Evolutionary conservation across 2,888 invertebrate species (phyloP), one percentile per base, ranked within the genome.

Genomic region (Mythimna impura): DNA sequence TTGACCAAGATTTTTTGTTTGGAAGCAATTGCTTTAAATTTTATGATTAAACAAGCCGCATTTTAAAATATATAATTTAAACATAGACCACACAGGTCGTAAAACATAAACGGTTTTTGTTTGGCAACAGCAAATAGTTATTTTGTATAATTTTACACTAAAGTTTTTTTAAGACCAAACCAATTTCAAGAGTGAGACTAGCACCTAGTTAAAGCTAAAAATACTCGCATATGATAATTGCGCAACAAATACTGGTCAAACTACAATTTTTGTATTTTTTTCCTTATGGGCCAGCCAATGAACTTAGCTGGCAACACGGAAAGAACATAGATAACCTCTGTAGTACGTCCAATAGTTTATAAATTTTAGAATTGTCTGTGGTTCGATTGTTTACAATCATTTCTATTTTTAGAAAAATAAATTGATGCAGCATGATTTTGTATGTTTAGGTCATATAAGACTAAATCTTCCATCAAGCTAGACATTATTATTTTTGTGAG

Each of bases 221-320:
- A 74, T 81, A 80, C 55, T 30, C 30, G 52, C 52, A 66, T 52
- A 63, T 67, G 67, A 67, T 81, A 71, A 80, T 81, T 67, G 50
- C 61, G 58, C 67, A 66, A 78, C 69, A 61, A 55, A 64, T 73
- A 73, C 69, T 78, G 78, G 80, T 58, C 60, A 73, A 40, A 78
- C 77, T 70, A 70, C 54, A 61, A 40, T 78, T 78, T 69, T 80
- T 47, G 47, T 69, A 50, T 55, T 50, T 57, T 80, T 81, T 81
- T 81, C 70, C 78, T 78, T 50, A 66, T 81, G 30, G 57, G 20
- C n/a, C 81, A 78, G 81, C 61, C 80, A 74, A 73, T 81, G 82
- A 81, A 80, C 82, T 30, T 70, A 73, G 10, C 10, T 64, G 60
- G 68, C 61, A 75, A 75, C 64, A 58, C 52, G 61, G 64, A 82